Conservation (phyloP, 1,140 invertebrate genomes). For the Phymastichus coffea region DNA sequence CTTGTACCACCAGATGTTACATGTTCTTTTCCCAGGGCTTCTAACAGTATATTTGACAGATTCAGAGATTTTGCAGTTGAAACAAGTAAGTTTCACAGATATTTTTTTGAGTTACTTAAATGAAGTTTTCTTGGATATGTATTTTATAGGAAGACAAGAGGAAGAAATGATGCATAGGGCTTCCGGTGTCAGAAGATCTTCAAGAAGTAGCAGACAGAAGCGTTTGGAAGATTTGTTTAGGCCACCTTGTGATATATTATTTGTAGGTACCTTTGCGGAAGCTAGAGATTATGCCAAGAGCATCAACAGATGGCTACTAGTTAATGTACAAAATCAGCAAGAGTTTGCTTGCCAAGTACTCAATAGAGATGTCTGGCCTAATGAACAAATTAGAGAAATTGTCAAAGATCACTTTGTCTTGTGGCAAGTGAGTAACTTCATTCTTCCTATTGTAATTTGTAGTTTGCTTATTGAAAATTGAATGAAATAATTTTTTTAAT, state of each 20-base stretch:
- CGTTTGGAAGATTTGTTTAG: conserved; percentile 75
- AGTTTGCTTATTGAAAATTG: too few relatives aligned
- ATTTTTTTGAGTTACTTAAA: too few relatives aligned
- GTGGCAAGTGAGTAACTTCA: conserved; percentile 77
- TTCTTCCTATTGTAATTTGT: too few relatives aligned
- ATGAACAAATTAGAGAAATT: conserved; percentile 65
- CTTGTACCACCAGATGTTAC: conserved; percentile 49
- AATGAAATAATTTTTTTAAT: conserved; percentile 22
- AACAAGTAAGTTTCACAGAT: conserved; percentile 54
- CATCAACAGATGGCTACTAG: conserved; percentile 71
- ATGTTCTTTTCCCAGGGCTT: conserved; percentile 50
- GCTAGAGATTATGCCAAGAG: conserved; percentile 64
- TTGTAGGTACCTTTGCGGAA: conserved; percentile 66
- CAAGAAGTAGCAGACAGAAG: conserved; percentile 44
- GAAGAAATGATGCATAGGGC: conserved; percentile 50
- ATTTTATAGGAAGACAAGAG: conserved; percentile 53
- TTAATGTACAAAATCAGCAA: conserved; percentile 75
- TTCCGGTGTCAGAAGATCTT: conserved; percentile 46
- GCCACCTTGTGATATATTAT: conserved; percentile 73
- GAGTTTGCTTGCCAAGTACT: conserved; percentile 75
- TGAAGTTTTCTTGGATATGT: conserved; percentile 9
- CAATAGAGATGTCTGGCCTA: conserved; percentile 79
- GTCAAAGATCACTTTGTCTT: conserved; percentile 74
- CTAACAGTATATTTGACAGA: conserved; percentile 65
- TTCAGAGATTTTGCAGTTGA: conserved; percentile 69